These are phyloP conservation scores for Agrypnia vestita DNA, from an alignment of 1,140 invertebrate genomes.

Conservation along the genomic window DNA sequence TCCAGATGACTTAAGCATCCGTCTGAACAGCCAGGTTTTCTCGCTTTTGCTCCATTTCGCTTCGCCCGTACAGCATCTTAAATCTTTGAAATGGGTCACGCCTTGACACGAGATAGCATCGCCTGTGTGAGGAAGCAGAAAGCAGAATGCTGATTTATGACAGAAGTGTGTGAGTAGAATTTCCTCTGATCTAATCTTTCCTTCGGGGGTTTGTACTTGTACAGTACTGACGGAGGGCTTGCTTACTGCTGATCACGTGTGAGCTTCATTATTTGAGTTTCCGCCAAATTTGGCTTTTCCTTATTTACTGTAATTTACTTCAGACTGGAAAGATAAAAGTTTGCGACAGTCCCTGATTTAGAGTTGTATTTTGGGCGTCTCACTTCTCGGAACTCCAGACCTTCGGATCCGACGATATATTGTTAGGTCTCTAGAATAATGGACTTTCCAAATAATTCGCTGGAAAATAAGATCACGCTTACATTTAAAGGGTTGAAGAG, in stretches of 20 bases:
- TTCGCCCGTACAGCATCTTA: too few relatives aligned
- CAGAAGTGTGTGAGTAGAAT: too few relatives aligned
- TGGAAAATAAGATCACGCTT: background rate
- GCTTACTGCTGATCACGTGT: background rate
- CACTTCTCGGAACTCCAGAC: background rate
- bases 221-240: background rate
- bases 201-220: too few relatives aligned
- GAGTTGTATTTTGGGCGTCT: conserved; percentile 7
- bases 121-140: too few relatives aligned
- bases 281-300: conserved; percentile 13
- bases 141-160: too few relatives aligned
- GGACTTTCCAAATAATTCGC: background rate
- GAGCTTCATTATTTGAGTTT: conserved; percentile 7
- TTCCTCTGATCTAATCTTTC: too few relatives aligned
- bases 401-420: background rate
- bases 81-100: too few relatives aligned
- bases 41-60: too few relatives aligned
- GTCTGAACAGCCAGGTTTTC: too few relatives aligned
- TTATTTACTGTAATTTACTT: conserved; percentile 13
- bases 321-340: conserved; percentile 5
- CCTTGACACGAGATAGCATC: too few relatives aligned
- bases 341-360: conserved; percentile 20
- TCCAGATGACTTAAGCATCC: too few relatives aligned
- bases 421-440: background rate
- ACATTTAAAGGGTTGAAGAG: too few relatives aligned